These are phyloP conservation scores for Isichthys henryi DNA, from an alignment of 2,113 vertebrate species.

Conservation along the genomic window DNA sequence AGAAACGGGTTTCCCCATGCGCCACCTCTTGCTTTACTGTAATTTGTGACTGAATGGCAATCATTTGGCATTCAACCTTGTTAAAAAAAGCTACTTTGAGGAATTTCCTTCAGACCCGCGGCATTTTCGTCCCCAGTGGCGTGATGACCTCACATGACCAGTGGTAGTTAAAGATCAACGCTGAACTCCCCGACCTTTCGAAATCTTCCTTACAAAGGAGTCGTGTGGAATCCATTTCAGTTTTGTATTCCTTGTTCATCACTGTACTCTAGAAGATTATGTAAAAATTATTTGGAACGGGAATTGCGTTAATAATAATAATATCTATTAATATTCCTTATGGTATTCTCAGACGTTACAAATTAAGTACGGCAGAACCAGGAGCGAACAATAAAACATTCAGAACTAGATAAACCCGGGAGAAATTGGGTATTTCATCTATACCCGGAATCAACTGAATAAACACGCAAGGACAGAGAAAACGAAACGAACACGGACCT, in stretches of 20 bases:
- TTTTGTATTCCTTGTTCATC: background rate
- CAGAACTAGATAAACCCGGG: background rate
- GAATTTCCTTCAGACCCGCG: background rate
- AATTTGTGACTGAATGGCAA: background rate
- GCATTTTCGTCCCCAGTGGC: background rate
- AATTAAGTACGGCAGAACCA: background rate
- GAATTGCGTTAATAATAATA: background rate
- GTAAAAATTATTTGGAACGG: background rate
- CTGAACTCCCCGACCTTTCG: background rate
- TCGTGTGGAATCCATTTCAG: background rate
- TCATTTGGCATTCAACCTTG: background rate
- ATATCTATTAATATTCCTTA: background rate
- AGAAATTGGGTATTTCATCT: background rate
- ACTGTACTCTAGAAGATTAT: background rate
- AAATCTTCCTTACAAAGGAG: background rate
- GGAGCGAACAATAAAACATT: background rate
- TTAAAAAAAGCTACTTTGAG: background rate
- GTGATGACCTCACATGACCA: background rate
- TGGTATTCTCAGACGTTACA: background rate
- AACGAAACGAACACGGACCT: background rate
- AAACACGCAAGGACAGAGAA: background rate
- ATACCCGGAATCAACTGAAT: background rate
- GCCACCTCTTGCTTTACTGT: background rate
- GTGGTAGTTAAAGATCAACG: background rate
- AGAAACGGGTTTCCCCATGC: background rate